Base-by-base conservation (phyloP, 2,888 invertebrate genomes). In the Strigamia transsilvanica region DNA sequence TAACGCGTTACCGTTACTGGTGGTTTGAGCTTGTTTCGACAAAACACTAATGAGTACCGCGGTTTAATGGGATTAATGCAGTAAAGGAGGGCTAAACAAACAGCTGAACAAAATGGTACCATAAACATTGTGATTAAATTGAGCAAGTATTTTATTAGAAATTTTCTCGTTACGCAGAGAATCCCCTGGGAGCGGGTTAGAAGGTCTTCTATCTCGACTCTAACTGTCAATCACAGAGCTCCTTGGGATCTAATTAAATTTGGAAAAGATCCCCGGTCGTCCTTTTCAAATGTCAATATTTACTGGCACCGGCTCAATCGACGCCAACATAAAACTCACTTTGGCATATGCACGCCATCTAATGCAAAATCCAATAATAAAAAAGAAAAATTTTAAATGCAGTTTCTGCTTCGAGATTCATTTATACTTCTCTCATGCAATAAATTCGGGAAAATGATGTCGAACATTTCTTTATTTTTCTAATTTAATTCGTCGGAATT, bases 261-360 rank as follows among this genome's bases (percentile, higher is more conserved):
- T 56, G 56, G 56, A 56, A 56, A 56, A 56, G 18, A 56, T 56
- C 56, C 56, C 56, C 56, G 56, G 56, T 56, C 56, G 56, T 56
- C 56, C 56, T 56, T 56, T 56, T 56, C 56, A 56, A 56, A 56
- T 56, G 56, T 56, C 56, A 56, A 56, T 56, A 56, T 56, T 56
- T 56, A 56, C 56, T 56, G 56, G 56, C 56, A 56, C 56, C 56
- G 56, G 56, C 18, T 56, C 56, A 56, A 56, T 56, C 56, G 56
- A 56, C 56, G n/a, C 56, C 18, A 56, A 56, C 56, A 56, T 56
- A 56, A 56, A 56, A 56, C 56, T 56, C 56, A 56, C 56, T 56
- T 56, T 56, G 56, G 56, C 56, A 56, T 56, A 56, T 18, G 56
- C 56, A 18, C 56, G 56, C 56, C 18, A n/a, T 18, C 56, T 56